Evolutionary conservation across 1,140 invertebrate species (phyloP), one percentile per base, ranked within the genome.

Genomic region (Temnothorax longispinosus): DNA sequence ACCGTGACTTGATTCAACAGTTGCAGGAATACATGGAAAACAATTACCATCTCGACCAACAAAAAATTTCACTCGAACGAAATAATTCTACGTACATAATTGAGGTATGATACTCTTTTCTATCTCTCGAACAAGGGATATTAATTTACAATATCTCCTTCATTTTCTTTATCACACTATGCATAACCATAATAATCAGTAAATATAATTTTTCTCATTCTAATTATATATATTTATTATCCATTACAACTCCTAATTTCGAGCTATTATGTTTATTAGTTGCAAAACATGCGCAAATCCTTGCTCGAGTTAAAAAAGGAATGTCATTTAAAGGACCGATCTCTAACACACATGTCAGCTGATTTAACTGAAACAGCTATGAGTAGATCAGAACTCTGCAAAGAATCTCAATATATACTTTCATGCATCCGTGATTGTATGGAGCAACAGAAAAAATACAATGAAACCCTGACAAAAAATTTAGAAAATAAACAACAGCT

Each of bases 341-440:
- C 92, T 32, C 38, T 94, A 15, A 90, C 91, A 2, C 88, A 76
- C 13, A 89, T 95, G n/a, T 91, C 92, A 13, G 88, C 87, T 1
- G 94, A 95, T 84, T 91, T 94, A 27, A 92, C 86, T 8, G 87
- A 93, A 60, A 87, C 89, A 64, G 92, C 92, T 11, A 65, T 90
- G 0, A 92, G 91, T 60, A 91, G 92, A 87, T 91, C 92, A 1
- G 92, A 95, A 84, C 89, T 94, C 13, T 93, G 89, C 32, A 93
- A 93, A 32, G 93, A 95, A 84, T 93, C 93, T 0, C 89, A 94
- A 52, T 64, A 89, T 35, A 90, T 94, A 38, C 88, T 95, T 35
- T 87, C 82, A 2, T 91, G 93, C 58, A 94, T 94, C 50, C 91
- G 93, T 5, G 62, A 85, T 1, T 95, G 92, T 92, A 93, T 95